A percentile compares a stretch with the other conserved stretches of the same genome.
Evolutionary conservation across 1,140 invertebrate species (phyloP).

Genomic region (Physella acuta): DNA sequence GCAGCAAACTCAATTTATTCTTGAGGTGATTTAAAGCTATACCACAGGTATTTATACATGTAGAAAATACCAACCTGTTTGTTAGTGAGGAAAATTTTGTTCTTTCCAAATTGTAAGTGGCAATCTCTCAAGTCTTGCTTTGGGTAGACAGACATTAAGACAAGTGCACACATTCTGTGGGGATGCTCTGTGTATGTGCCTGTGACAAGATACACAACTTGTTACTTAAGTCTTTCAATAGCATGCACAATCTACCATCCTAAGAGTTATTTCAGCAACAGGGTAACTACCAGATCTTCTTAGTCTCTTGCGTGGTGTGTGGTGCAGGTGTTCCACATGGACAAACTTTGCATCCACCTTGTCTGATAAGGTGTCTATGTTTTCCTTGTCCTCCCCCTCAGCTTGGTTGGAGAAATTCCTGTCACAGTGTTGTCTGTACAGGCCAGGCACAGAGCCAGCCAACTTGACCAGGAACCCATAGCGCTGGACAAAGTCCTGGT

Average conservation of each 20-base stretch:
- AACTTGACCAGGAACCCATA: constrained; percentile 79
- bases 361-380: constrained; percentile 1
- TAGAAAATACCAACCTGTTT: constrained; percentile 35
- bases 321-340: background rate
- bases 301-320: background rate
- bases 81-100: constrained; percentile 44
- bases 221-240: no score
- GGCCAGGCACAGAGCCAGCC: no score
- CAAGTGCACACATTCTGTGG: constrained; percentile 36
- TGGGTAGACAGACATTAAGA: constrained; percentile 34
- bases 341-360: background rate
- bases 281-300: constrained; percentile 8
- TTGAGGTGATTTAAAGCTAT: no score
- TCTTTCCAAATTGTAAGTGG: constrained; percentile 41
- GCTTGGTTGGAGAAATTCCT: background rate
- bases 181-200: constrained; percentile 28
- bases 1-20: no score
- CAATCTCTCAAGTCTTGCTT: constrained; percentile 14
- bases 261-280: no score
- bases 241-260: no score
- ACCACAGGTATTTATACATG: background rate
- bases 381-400: background rate
- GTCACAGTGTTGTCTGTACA: background rate
- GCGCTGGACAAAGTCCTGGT: constrained; percentile 86
- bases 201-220: no score